Evolutionary conservation across 2,113 vertebrate genomes (phyloP).

Genomic region (Megaceryle maxima): DNA sequence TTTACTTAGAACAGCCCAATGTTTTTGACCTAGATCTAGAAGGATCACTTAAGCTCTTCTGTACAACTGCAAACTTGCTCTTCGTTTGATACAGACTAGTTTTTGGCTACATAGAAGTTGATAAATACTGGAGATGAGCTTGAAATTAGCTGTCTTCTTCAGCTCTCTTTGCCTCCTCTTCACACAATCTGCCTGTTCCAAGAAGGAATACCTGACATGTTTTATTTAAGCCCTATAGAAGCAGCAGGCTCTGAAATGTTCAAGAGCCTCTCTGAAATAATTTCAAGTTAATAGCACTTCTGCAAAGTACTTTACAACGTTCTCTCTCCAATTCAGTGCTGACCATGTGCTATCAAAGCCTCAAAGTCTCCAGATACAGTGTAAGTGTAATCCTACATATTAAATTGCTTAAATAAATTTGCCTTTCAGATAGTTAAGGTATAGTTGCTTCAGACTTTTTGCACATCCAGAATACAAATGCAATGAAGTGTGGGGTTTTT

Average conservation of each 20-base stretch:
- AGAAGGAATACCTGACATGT: neutral
- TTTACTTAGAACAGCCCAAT: neutral
- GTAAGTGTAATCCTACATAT: neutral
- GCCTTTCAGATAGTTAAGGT: neutral
- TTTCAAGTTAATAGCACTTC: slow-evolving; percentile 26
- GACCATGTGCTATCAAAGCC: neutral
- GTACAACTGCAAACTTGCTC: neutral
- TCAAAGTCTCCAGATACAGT: neutral
- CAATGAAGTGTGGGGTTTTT: neutral
- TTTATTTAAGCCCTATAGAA: neutral
- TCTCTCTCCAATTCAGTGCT: neutral
- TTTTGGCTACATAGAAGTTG: neutral
- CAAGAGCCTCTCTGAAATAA: neutral
- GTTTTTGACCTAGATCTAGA: neutral
- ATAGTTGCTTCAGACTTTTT: neutral
- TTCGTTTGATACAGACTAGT: neutral
- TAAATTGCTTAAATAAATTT: slow-evolving; percentile 21
- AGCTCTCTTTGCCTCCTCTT: neutral
- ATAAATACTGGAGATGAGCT: neutral
- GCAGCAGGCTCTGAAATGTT: neutral
- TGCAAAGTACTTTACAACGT: neutral
- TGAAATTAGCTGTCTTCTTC: neutral
- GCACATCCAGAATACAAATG: neutral
- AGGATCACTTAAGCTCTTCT: neutral
- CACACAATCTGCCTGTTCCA: neutral